These are phyloP conservation scores for Hexactinellida sp. DNA, from an alignment of 37 sponge, comb jelly and placozoan genomes.

Conservation along the genomic window DNA sequence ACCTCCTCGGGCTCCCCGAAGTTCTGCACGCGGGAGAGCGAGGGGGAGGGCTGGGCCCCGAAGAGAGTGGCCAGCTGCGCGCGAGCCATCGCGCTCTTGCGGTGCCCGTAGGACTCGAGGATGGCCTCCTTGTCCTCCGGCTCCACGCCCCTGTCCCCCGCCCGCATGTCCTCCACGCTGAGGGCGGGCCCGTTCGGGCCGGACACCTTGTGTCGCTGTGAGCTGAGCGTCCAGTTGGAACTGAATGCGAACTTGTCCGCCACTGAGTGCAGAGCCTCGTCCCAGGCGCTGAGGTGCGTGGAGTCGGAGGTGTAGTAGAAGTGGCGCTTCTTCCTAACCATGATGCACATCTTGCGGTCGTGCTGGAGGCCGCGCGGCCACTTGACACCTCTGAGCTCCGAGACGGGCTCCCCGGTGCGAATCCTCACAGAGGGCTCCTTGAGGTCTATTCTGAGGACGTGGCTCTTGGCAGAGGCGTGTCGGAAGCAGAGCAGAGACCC, in stretches of 20 bases:
- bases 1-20: background rate
- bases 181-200: background rate
- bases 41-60: slow-evolving; percentile 4
- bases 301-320: background rate
- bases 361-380: background rate
- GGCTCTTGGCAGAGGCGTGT: background rate
- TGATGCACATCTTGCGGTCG: background rate
- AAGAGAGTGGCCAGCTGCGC: background rate
- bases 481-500: background rate
- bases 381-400: slow-evolving; percentile 8
- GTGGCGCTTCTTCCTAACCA: background rate
- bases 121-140: background rate
- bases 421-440: background rate
- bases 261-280: slow-evolving; percentile 1
- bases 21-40: background rate
- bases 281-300: background rate
- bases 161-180: background rate
- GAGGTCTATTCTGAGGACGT: background rate
- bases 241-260: background rate
- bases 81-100: background rate
- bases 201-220: background rate
- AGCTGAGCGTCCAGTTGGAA: background rate
- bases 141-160: background rate
- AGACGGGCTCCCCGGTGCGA: background rate
- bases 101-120: background rate